Evolutionary conservation across 2,888 invertebrate genomes (phyloP).

Genomic region (Amiota minor): DNA sequence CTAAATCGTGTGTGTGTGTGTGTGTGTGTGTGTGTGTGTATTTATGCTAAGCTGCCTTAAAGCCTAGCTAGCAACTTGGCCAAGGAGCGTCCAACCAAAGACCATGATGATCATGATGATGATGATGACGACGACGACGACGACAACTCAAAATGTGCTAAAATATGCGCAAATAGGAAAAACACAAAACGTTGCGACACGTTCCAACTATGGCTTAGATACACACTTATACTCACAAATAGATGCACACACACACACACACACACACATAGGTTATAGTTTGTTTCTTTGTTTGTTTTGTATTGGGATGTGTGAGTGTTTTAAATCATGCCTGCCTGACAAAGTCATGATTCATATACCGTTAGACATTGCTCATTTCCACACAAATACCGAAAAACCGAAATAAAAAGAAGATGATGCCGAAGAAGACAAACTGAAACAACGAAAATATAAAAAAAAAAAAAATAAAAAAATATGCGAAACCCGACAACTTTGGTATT

Average conservation of each 20-base stretch:
- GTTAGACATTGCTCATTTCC: conserved; percentile 68
- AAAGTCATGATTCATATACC: conserved; percentile 73
- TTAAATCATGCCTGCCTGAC: conserved; percentile 70
- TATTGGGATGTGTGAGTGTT: conserved; percentile 68
- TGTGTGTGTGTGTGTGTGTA: neutral
- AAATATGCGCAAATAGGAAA: conserved; percentile 68
- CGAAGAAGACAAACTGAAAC: conserved; percentile 43
- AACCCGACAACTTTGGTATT: neutral
- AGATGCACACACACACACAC: conserved; percentile 17
- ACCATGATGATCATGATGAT: neutral
- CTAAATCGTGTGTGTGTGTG: neutral
- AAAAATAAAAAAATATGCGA: neutral
- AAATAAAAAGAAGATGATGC: conserved; percentile 33
- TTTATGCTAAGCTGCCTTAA: conserved; percentile 34
- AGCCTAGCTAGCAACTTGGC: neutral
- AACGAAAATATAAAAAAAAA: no score
- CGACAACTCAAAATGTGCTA: conserved; percentile 64
- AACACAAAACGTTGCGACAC: conserved; percentile 40
- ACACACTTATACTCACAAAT: no score
- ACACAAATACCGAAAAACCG: conserved; percentile 64
- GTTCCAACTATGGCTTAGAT: conserved; percentile 2
- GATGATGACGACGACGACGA: neutral
- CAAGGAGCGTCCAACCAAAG: neutral
- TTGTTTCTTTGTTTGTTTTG: conserved; percentile 44
- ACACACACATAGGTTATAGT: neutral